Base-by-base conservation (phyloP, 1,140 invertebrate species). In the Aphis craccivora region DNA sequence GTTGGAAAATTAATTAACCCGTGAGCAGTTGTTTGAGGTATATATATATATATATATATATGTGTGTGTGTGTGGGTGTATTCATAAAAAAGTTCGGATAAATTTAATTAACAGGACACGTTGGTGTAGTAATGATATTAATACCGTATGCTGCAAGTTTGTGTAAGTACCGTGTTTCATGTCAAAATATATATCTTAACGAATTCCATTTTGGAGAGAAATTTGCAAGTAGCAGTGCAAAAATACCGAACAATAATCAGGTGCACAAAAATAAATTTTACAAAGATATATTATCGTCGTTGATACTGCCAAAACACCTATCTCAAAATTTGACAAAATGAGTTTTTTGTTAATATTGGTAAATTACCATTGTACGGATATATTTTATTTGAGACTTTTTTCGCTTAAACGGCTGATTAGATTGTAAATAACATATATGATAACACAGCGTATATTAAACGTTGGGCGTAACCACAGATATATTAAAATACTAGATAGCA, bases 311-410 rank as follows among this genome's bases (percentile, higher is more conserved):
- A 81, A 35, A 84, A 84, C 20, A 84, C 81, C 11, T 37, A 84
- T 84, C 20, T 84, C 37, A 84, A 81, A 81, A 81, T 81, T 84
- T 84, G 81, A 81, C 76, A 81, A 81, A 81, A 81, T 81, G 76
- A 81, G 76, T 14, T 81, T 81, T 20, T 81, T 81, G 18, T 81
- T 37, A 35, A 81, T 81, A 37, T 81, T 37, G n/a, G 35, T 81
- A 81, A 40, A 40, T 40, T 40, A 40, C 2, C 37, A 40, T 3
- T 3, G 37, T 40, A 40, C 3, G 37, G 37, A 81, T 37, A 81
- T 81, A 81, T 81, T 81, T 81, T 81, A 81, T 81, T 81, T 20
- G 1, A 37, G 35, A 81, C 35, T 81, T 81, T 81, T 81, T 81
- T 81, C 37, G n/a, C 18, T 1, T 40, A 40, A 2, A 37, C n/a